phyloP scores from a whole-genome alignment of 2,888 invertebrate genomes.

The Apotomis turbidana region DNA sequence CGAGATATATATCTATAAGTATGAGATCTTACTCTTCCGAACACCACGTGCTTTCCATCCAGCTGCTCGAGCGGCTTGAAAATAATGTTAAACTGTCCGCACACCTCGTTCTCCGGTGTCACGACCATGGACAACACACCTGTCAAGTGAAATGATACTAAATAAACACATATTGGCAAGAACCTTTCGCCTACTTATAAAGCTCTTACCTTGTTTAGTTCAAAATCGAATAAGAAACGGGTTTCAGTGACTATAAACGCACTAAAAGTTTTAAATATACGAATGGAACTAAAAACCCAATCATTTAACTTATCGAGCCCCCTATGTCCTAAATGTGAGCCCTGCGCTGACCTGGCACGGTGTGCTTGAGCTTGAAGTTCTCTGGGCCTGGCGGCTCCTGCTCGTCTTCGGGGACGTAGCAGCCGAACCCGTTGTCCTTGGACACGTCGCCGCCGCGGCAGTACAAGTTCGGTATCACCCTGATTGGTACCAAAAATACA shows the following conservation, averaged over 20 bases:
- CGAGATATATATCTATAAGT: too few species aligned
- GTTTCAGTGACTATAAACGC: too few species aligned
- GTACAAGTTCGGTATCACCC: constrained; percentile 81
- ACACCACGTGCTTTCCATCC: constrained; percentile 81
- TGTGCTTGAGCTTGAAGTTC: constrained; percentile 73
- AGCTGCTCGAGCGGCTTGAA: constrained; percentile 81
- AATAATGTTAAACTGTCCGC: constrained; percentile 84
- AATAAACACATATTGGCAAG: too few species aligned
- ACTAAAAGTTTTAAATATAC: too few species aligned
- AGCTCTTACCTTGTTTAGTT: too few species aligned
- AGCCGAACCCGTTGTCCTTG: constrained; percentile 83
- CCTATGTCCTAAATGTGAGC: too few species aligned
- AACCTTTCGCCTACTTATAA: too few species aligned
- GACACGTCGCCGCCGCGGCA: constrained; percentile 84
- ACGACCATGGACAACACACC: constrained; percentile 83
- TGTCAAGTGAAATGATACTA: constrained; percentile 44
- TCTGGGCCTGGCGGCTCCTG: constrained; percentile 71
- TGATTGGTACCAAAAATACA: constrained; percentile 45
- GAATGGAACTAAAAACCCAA: too few species aligned
- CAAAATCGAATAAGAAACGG: too few species aligned
- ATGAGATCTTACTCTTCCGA: constrained; percentile 76
- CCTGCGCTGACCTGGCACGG: constrained; percentile 67
- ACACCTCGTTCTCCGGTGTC: constrained; percentile 67
- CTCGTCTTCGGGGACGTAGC: constrained; percentile 72
- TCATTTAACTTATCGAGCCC: too few species aligned